Evolutionary conservation across 1,140 invertebrate genomes (phyloP).

Genomic region (Andricus grossulariae): DNA sequence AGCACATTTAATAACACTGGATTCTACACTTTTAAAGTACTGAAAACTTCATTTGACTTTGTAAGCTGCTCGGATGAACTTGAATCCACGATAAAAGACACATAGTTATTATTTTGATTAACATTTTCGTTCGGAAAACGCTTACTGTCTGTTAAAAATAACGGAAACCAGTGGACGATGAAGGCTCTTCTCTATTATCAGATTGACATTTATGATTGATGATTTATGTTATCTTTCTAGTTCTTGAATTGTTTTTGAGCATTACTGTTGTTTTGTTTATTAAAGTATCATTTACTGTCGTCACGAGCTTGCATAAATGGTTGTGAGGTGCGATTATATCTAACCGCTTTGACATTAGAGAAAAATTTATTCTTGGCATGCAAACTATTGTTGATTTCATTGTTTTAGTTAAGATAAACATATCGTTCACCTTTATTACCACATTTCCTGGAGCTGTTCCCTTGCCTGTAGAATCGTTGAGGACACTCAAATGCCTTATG

Average conservation of each 20-base stretch:
- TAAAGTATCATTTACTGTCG: too few relatives aligned
- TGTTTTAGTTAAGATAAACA: neutral
- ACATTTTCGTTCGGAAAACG: neutral
- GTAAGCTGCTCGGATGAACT: slow-evolving; percentile 36
- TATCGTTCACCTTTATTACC: neutral
- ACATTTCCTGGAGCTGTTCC: neutral
- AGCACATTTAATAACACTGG: slow-evolving; percentile 30
- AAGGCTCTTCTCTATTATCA: too few relatives aligned
- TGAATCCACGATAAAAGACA: slow-evolving; percentile 11
- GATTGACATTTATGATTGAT: too few relatives aligned
- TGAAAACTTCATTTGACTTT: slow-evolving; percentile 31
- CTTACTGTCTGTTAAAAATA: neutral
- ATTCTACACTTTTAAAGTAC: slow-evolving; percentile 3
- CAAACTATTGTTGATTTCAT: neutral
- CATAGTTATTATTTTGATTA: slow-evolving; percentile 8
- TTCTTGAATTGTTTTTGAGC: too few relatives aligned
- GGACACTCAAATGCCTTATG: slow-evolving; percentile 33
- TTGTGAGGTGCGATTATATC: neutral
- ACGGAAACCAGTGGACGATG: too few relatives aligned
- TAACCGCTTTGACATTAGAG: neutral
- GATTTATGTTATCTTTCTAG: too few relatives aligned
- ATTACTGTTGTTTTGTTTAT: too few relatives aligned
- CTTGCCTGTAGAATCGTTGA: neutral
- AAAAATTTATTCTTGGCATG: slow-evolving; percentile 9
- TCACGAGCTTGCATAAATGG: neutral